A percentile compares a stretch with the other conserved stretches of the same genome.
Evolutionary conservation across 1,140 invertebrate species (phyloP).

Genomic region (Megalopta genalis): DNA sequence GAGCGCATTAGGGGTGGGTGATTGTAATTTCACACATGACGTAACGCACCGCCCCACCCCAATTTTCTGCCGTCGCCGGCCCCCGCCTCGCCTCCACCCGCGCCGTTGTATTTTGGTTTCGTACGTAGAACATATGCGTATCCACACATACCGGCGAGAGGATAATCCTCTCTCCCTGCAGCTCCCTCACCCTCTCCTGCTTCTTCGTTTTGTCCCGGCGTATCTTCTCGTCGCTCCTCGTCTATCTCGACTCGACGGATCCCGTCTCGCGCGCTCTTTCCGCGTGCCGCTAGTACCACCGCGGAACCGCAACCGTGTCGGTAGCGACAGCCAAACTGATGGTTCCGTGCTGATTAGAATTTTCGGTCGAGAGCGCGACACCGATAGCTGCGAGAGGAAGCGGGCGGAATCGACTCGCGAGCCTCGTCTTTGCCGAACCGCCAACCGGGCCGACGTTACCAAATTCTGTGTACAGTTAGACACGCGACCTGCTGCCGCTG

Average conservation of each 20-base stretch:
- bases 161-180: slow-evolving; percentile 7
- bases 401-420: neutral
- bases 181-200: neutral
- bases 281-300: slow-evolving; percentile 5
- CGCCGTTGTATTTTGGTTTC: slow-evolving; percentile 44
- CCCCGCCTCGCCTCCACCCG: slow-evolving; percentile 29
- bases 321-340: slow-evolving; percentile 40
- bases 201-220: slow-evolving; percentile 1
- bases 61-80: slow-evolving; percentile 34
- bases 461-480: slow-evolving; percentile 13
- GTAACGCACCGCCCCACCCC: slow-evolving; percentile 51
- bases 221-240: slow-evolving; percentile 5
- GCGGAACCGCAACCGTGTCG: slow-evolving; percentile 18
- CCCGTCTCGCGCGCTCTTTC: slow-evolving; percentile 14
- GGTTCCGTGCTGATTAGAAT: slow-evolving; percentile 52
- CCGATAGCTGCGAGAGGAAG: slow-evolving; percentile 11
- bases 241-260: slow-evolving; percentile 18
- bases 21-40: slow-evolving; percentile 76
- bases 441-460: neutral
- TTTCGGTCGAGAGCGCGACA: slow-evolving; percentile 35
- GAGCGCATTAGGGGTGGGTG: slow-evolving; percentile 67
- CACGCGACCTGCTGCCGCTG: neutral
- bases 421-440: neutral
- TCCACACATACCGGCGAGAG: slow-evolving; percentile 6
- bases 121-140: slow-evolving; percentile 33